Evolutionary conservation across 2,888 invertebrate species (phyloP).

Genomic region (Euzetes globulus): DNA sequence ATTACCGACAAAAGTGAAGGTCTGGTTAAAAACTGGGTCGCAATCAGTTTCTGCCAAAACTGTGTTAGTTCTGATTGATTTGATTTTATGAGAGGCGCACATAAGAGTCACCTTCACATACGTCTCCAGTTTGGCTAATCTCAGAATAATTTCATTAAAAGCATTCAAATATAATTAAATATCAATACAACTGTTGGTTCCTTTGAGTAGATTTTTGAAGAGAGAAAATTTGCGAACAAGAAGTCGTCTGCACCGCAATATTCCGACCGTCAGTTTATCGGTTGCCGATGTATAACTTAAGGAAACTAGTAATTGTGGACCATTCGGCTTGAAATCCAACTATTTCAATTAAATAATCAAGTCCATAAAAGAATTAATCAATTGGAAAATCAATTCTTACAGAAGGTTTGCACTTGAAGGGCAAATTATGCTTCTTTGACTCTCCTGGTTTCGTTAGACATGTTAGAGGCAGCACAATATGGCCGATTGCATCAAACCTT

Average conservation of each 20-base stretch:
- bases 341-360: background rate
- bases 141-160: background rate
- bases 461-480: constrained; percentile 44
- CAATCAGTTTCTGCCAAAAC: constrained; percentile 37
- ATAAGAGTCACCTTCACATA: constrained; percentile 45
- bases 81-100: constrained; percentile 44
- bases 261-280: background rate
- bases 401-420: constrained; percentile 36
- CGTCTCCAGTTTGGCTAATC: constrained; percentile 42
- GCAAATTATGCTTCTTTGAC: constrained; percentile 28
- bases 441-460: constrained; percentile 37
- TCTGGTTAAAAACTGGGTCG: constrained; percentile 41
- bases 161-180: background rate
- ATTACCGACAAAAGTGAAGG: constrained; percentile 42
- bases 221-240: background rate
- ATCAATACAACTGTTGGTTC: background rate
- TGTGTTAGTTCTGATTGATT: constrained; percentile 43
- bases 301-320: constrained; percentile 6
- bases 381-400: constrained; percentile 5
- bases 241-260: background rate
- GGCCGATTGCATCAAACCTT: constrained; percentile 45
- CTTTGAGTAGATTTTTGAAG: background rate
- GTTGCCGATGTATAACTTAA: background rate
- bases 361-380: background rate
- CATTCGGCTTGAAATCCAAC: background rate